Conservation (phyloP, 2,888 invertebrate genomes). For the Dryocosmus kuriphilus region DNA sequence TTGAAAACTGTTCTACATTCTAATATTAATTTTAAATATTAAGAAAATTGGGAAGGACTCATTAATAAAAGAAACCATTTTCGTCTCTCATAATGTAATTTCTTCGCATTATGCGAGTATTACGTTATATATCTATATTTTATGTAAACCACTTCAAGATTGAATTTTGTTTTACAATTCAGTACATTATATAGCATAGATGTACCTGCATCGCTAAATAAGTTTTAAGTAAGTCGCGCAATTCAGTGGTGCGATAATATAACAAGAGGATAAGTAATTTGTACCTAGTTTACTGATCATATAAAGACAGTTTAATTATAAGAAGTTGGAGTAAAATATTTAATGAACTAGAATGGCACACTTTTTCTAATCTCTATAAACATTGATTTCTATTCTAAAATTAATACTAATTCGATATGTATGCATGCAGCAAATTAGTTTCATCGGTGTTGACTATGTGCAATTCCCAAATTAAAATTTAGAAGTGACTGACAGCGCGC, state of each 20-base stretch:
- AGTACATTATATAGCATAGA: background rate
- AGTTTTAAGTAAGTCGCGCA: background rate
- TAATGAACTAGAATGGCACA: constrained; percentile 39
- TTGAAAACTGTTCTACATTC: background rate
- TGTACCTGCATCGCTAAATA: constrained; percentile 1
- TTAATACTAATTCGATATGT: constrained; percentile 34
- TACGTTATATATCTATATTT: constrained; percentile 10
- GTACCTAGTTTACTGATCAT: constrained; percentile 6
- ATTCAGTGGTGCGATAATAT: background rate
- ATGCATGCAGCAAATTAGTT: constrained; percentile 35
- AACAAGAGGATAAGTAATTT: constrained; percentile 1
- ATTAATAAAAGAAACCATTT: background rate
- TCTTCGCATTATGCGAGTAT: background rate
- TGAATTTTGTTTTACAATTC: constrained; percentile 10
- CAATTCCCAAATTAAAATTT: no score
- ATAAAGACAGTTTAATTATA: constrained; percentile 3
- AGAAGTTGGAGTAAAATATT: background rate
- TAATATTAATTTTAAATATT: background rate
- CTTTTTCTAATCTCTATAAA: constrained; percentile 25
- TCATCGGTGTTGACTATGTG: no score
- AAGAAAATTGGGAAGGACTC: background rate
- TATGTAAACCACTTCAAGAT: constrained; percentile 10
- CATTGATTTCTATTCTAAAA: constrained; percentile 11
- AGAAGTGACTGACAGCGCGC: no score
- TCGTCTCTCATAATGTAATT: constrained; percentile 3